Conservation (phyloP, 2,113 vertebrate species). For the Gnathonemus echidnorhynchus region DNA sequence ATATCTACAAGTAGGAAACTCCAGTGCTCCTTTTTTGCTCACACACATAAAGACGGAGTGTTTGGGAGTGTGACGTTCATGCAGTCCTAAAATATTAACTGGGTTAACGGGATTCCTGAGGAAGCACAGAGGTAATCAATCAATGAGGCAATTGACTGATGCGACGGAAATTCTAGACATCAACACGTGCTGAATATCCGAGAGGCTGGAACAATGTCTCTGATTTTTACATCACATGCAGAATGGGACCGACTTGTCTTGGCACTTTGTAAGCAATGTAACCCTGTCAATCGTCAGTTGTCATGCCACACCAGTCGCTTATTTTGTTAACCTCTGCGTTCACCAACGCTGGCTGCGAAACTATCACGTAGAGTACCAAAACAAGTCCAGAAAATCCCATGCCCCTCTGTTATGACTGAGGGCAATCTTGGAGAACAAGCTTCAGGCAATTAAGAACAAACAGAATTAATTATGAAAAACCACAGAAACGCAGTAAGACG, state of each 20-base stretch:
- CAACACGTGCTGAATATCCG: not conserved
- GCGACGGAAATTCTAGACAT: not conserved
- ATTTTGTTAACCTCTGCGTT: not conserved
- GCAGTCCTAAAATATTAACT: not conserved
- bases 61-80: not conserved
- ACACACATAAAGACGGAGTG: not conserved
- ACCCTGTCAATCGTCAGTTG: not conserved
- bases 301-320: not conserved
- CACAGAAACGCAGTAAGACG: not conserved
- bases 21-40: not conserved
- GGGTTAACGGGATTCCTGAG: not conserved
- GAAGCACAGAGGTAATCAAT: not conserved
- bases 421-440: not conserved
- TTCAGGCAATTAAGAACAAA: not conserved
- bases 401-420: not conserved
- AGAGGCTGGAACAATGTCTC: not conserved
- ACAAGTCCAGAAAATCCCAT: not conserved
- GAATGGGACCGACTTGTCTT: not conserved
- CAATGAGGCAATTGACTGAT: not conserved
- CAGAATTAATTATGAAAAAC: not conserved
- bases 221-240: not conserved
- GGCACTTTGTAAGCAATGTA: not conserved
- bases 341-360: not conserved
- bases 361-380: not conserved
- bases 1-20: not conserved